Conservation (phyloP, 1,140 invertebrate species). For the Neodiprion lecontei region DNA sequence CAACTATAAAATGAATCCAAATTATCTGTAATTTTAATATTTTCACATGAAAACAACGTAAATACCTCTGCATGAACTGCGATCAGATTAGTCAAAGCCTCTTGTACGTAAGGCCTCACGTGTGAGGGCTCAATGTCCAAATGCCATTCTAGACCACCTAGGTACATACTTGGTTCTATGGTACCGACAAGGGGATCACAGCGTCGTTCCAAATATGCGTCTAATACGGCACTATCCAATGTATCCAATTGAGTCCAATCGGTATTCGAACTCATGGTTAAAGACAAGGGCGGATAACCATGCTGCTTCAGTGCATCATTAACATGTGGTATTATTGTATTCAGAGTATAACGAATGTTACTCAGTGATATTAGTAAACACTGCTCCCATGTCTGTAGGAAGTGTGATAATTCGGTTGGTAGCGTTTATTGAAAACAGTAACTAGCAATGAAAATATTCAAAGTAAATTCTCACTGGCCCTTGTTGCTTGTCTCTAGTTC, state of each 20-base stretch:
- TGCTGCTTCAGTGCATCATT: conserved; percentile 56
- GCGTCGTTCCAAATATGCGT: conserved; percentile 90
- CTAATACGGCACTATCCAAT: conserved; percentile 75
- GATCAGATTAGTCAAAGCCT: conserved; percentile 90
- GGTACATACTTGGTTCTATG: conserved; percentile 95
- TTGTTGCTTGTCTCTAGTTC: conserved; percentile 51
- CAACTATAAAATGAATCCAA: background rate
- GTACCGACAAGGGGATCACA: conserved; percentile 91
- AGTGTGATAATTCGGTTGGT: conserved; percentile 11
- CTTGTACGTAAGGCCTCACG: conserved; percentile 89
- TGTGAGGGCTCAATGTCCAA: conserved; percentile 76
- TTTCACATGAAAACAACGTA: conserved; percentile 21
- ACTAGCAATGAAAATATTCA: background rate
- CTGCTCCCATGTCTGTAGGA: conserved; percentile 75
- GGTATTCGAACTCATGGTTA: conserved; percentile 49
- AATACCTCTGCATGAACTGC: conserved; percentile 90
- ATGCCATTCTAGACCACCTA: conserved; percentile 87
- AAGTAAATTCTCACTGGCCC: conserved; percentile 41
- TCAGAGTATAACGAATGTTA: conserved; percentile 86
- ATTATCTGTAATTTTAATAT: background rate
- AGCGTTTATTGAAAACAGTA: conserved; percentile 6
- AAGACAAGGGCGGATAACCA: conserved; percentile 54
- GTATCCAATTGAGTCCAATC: conserved; percentile 65
- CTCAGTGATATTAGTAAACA: conserved; percentile 85
- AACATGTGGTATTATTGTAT: conserved; percentile 76